Percentiles rank a stretch among this genome's conserved stretches.
phyloP scores from a whole-genome alignment of 2,888 invertebrate genomes.

The Drosophila seclusa region DNA sequence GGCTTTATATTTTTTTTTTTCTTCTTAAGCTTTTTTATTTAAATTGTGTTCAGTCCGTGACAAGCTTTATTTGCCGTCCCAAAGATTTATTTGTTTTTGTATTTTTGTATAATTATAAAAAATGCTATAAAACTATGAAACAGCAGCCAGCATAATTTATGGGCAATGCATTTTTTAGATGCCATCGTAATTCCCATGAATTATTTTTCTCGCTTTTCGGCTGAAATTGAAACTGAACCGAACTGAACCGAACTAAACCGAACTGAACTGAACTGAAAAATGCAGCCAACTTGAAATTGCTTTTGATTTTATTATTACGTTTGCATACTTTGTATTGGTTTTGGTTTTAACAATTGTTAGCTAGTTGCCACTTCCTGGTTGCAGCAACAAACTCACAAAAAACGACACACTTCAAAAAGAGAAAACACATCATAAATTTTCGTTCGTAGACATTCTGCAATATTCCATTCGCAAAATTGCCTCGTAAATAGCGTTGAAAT shows the following conservation, averaged over 20 bases:
- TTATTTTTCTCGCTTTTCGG: constrained; percentile 1
- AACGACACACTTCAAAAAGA: constrained; percentile 12
- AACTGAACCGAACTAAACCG: constrained; percentile 4
- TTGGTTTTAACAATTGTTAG: constrained; percentile 4
- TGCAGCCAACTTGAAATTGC: neutral
- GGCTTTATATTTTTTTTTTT: constrained; percentile 27
- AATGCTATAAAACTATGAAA: constrained; percentile 37
- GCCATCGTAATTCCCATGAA: constrained; percentile 53
- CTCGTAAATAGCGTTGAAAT: constrained; percentile 57
- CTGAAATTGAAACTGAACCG: constrained; percentile 4
- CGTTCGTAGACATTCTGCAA: constrained; percentile 31
- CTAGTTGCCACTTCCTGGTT: constrained; percentile 32
- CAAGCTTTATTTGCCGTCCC: constrained; percentile 59
- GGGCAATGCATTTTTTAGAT: constrained; percentile 58
- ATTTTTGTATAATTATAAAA: constrained; percentile 35
- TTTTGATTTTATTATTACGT: constrained; percentile 4
- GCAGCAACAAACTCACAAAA: constrained; percentile 2
- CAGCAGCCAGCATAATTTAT: constrained; percentile 64
- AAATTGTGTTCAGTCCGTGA: constrained; percentile 56
- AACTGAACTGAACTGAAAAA: constrained; percentile 6
- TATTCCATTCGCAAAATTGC: constrained; percentile 57
- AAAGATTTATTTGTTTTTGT: constrained; percentile 64
- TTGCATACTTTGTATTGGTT: neutral
- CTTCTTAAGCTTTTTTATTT: constrained; percentile 46
- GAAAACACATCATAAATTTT: constrained; percentile 50